Percentiles rank a stretch among this genome's conserved stretches.
Conservation (phyloP, 2,113 vertebrate species). For the Notarius lentiginosus region DNA sequence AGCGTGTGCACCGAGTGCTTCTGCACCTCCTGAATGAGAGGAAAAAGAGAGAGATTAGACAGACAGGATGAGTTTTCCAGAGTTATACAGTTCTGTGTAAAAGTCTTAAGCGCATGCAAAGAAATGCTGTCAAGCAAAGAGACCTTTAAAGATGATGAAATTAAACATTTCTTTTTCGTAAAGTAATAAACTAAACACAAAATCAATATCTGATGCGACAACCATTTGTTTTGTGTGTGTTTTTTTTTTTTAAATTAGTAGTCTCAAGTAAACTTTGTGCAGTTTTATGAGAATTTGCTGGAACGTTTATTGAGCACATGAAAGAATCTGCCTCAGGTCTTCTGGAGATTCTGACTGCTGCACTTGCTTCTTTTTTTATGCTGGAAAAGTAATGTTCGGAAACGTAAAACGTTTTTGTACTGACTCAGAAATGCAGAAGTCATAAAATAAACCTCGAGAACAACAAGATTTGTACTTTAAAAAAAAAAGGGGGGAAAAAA, state of each 20-base stretch:
- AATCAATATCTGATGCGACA: too few relatives aligned
- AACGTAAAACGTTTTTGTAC: too few relatives aligned
- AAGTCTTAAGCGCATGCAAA: background rate
- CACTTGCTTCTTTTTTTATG: too few relatives aligned
- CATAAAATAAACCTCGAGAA: background rate
- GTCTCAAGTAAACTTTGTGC: background rate
- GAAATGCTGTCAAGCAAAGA: background rate
- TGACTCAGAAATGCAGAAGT: background rate
- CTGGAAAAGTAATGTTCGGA: too few relatives aligned
- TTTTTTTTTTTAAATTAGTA: too few relatives aligned
- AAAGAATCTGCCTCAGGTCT: background rate
- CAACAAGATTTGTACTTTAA: too few relatives aligned
- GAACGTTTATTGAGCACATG: background rate
- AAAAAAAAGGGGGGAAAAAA: too few relatives aligned
- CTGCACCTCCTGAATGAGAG: constrained; percentile 83
- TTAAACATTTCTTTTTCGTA: too few relatives aligned
- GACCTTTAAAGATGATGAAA: background rate
- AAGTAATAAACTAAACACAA: background rate
- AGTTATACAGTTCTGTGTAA: background rate
- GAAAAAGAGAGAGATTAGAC: background rate
- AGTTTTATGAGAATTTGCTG: background rate
- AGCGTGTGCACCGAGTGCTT: constrained; percentile 97
- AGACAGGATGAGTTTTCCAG: too few relatives aligned
- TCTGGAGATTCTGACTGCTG: background rate
- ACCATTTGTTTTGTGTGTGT: too few relatives aligned